These are phyloP conservation scores for Corythornis madagascariensis DNA, from an alignment of 2,113 vertebrate species.

Conservation along the genomic window DNA sequence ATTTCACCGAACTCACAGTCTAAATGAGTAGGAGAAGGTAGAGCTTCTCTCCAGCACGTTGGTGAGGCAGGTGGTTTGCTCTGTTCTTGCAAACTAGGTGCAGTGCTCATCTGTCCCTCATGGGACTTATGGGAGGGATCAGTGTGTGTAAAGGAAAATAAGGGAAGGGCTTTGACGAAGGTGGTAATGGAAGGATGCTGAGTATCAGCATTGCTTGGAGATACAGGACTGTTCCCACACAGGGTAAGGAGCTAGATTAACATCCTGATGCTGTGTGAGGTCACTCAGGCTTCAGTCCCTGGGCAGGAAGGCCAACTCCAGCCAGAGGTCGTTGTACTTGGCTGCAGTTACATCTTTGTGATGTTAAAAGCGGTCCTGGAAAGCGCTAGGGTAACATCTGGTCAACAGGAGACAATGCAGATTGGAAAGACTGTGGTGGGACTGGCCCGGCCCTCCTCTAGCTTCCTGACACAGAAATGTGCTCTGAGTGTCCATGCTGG, in stretches of 20 bases:
- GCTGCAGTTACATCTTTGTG: background rate
- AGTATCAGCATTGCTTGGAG: background rate
- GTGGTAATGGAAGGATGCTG: background rate
- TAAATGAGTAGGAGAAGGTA: background rate
- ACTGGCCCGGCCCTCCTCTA: background rate
- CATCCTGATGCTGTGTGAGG: background rate
- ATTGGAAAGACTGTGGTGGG: background rate
- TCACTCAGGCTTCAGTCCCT: background rate
- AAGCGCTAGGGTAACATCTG: background rate
- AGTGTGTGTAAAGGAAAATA: background rate
- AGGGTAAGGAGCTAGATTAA: background rate
- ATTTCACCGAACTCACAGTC: fast-evolving
- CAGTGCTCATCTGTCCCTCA: background rate
- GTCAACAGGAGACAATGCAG: background rate
- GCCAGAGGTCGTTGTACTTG: background rate
- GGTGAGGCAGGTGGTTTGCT: background rate
- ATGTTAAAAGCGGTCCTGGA: slow-evolving; percentile 42
- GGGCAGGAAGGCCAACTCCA: background rate
- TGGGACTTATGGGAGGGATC: background rate
- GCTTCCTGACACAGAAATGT: background rate
- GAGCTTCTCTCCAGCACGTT: background rate
- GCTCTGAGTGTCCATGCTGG: background rate
- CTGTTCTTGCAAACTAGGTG: background rate
- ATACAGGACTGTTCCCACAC: background rate
- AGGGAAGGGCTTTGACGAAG: background rate